Evolutionary conservation across 2,888 invertebrate genomes (phyloP).

Genomic region (Perizoma flavofasciatum): DNA sequence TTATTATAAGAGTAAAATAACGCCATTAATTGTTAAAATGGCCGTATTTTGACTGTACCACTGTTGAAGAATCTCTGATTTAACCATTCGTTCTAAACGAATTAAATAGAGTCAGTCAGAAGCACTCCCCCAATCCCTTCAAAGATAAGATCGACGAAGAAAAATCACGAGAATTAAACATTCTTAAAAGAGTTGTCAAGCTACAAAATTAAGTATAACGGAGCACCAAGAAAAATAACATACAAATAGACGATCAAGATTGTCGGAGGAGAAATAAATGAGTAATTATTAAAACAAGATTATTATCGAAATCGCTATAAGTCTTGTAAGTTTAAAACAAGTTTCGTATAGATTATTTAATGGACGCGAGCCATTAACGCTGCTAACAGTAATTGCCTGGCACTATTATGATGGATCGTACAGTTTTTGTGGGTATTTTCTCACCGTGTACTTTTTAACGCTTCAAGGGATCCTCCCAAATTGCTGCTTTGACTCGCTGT

Average conservation of each 20-base stretch:
- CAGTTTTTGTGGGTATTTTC: conserved; percentile 73
- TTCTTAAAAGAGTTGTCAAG: conserved; percentile 74
- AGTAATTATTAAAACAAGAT: conserved; percentile 82
- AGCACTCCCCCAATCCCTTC: conserved; percentile 53
- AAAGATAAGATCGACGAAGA: conserved; percentile 64
- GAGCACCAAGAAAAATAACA: conserved; percentile 69
- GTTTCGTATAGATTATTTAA: conserved; percentile 76
- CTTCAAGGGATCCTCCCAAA: conserved; percentile 68
- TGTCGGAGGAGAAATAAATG: conserved; percentile 74
- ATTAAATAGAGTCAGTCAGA: conserved; percentile 44
- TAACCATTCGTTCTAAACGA: conserved; percentile 39
- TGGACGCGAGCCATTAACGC: conserved; percentile 79
- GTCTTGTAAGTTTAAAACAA: conserved; percentile 75
- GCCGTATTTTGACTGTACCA: not conserved
- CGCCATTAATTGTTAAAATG: too few species aligned
- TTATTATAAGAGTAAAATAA: too few species aligned
- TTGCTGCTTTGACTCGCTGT: conserved; percentile 52
- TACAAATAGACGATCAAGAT: conserved; percentile 79
- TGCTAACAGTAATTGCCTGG: conserved; percentile 78
- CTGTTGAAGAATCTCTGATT: not conserved
- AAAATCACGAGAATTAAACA: conserved; percentile 72
- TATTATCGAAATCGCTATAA: conserved; percentile 79
- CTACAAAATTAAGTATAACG: conserved; percentile 71
- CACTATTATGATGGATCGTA: conserved; percentile 81
- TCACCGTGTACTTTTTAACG: conserved; percentile 68